Evolutionary conservation across 2,113 vertebrate species (phyloP).

Genomic region (Nipponia nippon): DNA sequence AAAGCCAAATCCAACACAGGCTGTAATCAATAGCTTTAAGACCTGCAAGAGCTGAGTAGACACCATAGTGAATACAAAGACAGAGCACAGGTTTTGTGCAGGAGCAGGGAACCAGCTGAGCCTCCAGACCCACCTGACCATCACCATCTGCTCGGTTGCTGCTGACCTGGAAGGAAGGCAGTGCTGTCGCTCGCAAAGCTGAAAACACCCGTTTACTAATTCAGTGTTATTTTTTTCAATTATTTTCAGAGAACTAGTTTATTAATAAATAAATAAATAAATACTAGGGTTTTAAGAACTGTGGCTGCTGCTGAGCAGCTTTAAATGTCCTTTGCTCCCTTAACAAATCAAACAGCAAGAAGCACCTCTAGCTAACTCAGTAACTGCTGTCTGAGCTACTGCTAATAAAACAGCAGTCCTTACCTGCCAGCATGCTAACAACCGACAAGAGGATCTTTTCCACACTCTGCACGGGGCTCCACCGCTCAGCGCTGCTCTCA

Average conservation of each 20-base stretch:
- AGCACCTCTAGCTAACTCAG: neutral
- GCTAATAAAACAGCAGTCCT: neutral
- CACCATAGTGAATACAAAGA: neutral
- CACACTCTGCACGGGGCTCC: conserved; percentile 97
- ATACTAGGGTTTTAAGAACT: neutral
- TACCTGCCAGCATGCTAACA: conserved; percentile 97
- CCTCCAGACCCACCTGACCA: neutral
- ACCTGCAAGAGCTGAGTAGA: neutral
- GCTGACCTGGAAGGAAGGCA: neutral
- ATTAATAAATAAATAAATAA: neutral
- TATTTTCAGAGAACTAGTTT: neutral
- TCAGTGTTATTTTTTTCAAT: neutral
- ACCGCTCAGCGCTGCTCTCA: conserved; percentile 94
- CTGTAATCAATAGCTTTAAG: neutral
- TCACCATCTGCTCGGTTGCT: accelerated
- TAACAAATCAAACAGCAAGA: neutral
- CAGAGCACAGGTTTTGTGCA: neutral
- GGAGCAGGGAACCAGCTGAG: neutral
- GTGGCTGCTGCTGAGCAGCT: neutral
- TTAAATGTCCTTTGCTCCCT: neutral
- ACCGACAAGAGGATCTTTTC: conserved; percentile 97
- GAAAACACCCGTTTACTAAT: neutral
- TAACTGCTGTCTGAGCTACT: neutral
- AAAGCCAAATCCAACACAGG: neutral
- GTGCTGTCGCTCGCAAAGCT: neutral